Conservation (phyloP, 2,797 vertebrate genomes). For the Odontamblyopus lacepedii region DNA sequence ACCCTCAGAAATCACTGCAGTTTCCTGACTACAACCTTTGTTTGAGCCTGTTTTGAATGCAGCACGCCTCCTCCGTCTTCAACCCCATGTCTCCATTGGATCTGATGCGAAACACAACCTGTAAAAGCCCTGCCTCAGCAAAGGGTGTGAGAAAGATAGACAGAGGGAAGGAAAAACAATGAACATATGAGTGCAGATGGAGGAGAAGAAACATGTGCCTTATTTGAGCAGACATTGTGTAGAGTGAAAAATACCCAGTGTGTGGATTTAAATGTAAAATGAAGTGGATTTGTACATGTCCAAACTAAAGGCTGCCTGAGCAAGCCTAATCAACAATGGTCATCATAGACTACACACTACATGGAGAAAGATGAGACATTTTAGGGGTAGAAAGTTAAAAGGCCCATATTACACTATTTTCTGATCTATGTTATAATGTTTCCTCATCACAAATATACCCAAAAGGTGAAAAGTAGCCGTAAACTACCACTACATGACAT, state of each 20-base stretch:
- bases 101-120: conserved; percentile 58
- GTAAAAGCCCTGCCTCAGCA: conserved; percentile 65
- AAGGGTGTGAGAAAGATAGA: conserved; percentile 21
- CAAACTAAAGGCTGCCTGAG: conserved; percentile 72
- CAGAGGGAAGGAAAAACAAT: conserved; percentile 25
- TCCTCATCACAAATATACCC: too few relatives aligned
- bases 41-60: conserved; percentile 57
- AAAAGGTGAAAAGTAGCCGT: too few relatives aligned
- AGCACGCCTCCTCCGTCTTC: conserved; percentile 31
- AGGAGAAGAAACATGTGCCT: conserved; percentile 56
- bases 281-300: conserved; percentile 43
- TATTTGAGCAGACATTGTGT: conserved; percentile 1
- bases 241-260: background rate
- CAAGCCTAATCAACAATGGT: conserved; percentile 66
- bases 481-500: too few relatives aligned
- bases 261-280: background rate
- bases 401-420: too few relatives aligned
- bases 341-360: conserved; percentile 22
- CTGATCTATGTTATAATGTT: too few relatives aligned
- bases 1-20: conserved; percentile 23
- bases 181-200: conserved; percentile 21
- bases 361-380: conserved; percentile 29
- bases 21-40: conserved; percentile 42
- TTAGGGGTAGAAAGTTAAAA: too few relatives aligned
- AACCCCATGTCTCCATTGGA: conserved; percentile 45